Evolutionary conservation across 2,797 vertebrate species (phyloP), one percentile per base, ranked within the genome.

Genomic region (Paratrypauchen microcephalus): DNA sequence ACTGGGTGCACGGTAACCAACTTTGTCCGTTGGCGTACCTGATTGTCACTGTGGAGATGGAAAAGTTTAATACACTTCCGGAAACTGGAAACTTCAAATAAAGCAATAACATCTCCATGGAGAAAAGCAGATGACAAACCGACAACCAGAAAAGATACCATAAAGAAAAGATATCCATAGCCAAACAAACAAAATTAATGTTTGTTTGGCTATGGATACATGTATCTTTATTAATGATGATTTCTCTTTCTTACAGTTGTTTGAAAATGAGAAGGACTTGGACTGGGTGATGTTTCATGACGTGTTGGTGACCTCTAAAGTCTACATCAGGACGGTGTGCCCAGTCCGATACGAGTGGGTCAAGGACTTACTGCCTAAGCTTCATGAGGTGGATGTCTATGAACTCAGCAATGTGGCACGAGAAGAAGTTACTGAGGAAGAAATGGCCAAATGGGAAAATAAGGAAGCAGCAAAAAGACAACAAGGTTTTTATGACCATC

Each of bases 251-350:
- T 64, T 23, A 16, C 58, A 99, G 97, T 91, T 98, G 3, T 95
- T 95, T 90, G 95, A 96, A 64, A 92, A 97, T 87, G 97, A 99
- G 86, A 80, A 77, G 26, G 92, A 91, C 67, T 92, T 97, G 13
- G 95, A 98, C 85, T 99, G 97, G 98, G 92, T 99, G 87, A 95
- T 99, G 86, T 99, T 99, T 90, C 95, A 99, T 5, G 96, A 97
- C 18, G 94, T 99, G 78, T 85, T 95, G 72, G 96, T 96, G 72
- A 99, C 97, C n/a, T 97, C 97, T 6, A 95, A 95, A 75, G 92
- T 98, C 66, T 99, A 95, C 13, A 88, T 99, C 75, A 93, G 96
- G 89, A 98, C 95, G 0, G 94, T 95, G 66, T 99, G 98, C 87
- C 96, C 97, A 2, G 93, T 99, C 71, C 95, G 94, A 75, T 99